A percentile compares a stretch with the other conserved stretches of the same genome.
Conservation (phyloP, 2,113 vertebrate genomes). For the Odontophorus gujanensis region DNA sequence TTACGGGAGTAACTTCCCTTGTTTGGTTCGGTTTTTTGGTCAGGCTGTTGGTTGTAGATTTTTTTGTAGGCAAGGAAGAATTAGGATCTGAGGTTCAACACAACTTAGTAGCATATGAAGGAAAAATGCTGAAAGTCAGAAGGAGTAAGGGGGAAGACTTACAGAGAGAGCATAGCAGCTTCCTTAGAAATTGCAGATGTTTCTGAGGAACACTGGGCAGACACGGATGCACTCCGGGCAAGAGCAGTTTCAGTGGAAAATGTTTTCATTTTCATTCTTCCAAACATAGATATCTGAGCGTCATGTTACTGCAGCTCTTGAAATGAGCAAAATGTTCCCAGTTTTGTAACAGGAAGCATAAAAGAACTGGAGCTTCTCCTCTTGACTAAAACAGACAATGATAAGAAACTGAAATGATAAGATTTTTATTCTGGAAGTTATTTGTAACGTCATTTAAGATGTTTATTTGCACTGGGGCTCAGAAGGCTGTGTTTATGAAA, state of each 20-base stretch:
- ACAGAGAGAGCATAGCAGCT: not conserved
- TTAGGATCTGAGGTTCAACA: not conserved
- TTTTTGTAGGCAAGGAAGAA: not conserved
- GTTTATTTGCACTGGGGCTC: not conserved
- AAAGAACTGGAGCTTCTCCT: not conserved
- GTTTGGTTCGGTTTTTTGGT: not conserved
- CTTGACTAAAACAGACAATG: not conserved
- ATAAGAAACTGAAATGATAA: not conserved
- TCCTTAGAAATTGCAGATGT: conserved; percentile 44
- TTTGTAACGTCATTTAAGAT: not conserved
- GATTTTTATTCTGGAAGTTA: not conserved
- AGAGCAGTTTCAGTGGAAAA: not conserved
- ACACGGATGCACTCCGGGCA: not conserved
- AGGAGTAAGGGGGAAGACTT: not conserved
- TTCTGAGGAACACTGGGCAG: conserved; percentile 18
- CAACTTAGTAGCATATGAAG: not conserved
- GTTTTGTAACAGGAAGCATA: not conserved
- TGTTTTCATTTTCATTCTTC: not conserved
- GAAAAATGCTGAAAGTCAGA: conserved; percentile 8
- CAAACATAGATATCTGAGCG: not conserved
- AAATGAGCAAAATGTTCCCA: not conserved
- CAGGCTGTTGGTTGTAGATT: not conserved
- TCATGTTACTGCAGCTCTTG: not conserved
- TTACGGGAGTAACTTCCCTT: not conserved
- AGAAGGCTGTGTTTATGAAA: not conserved